Base-by-base conservation (phyloP, 2,888 invertebrate genomes). In the Schizaphis graminum region DNA sequence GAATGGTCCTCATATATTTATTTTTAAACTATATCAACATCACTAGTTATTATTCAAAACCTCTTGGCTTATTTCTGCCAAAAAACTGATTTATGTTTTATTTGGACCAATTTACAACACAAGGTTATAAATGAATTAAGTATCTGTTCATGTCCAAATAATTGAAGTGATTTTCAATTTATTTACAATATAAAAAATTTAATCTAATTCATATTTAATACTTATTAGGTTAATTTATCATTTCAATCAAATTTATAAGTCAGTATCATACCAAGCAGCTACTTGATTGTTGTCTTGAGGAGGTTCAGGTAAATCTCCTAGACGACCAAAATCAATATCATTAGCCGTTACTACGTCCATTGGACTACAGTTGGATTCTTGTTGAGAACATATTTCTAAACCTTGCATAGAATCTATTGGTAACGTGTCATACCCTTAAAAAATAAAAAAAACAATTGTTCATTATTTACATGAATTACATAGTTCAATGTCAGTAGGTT, bases 361-460 rank as follows among this genome's bases (percentile, higher is more conserved):
- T 92, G 97, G 97, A 61, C 95, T 95, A 88, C 95, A 95, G 94
- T 96, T 96, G 47, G 97, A 97, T 95, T 97, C 97, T 95, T 96
- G 96, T 95, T 96, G 97, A 94, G 96, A 96, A 96, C 98, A 98
- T 96, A 99, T 98, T 96, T 99, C 99, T 96, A 99, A 96, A 95
- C 98, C 98, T 97, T 99, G 98, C 98, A 99, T 98, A 95, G 98
- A 98, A 97, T 98, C 98, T 97, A 99, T 98, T 97, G 98, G 99
- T 97, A 99, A 98, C 97, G 98, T 98, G 97, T 99, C 99, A 97
- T 98, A 99, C 97, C 98, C 99, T 98, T 96, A 86, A 94, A 84
- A 94, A 89, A 41, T 47, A 77, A 1, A 53, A 47, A 49, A 47
- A 87, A 4, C 24, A 35, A 57, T 49, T 16, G 47, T 77, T 67